A percentile compares a stretch with the other conserved stretches of the same genome.
These are phyloP conservation scores for Pomacea canaliculata DNA, from an alignment of 2,888 invertebrate species.

Conservation along the genomic window DNA sequence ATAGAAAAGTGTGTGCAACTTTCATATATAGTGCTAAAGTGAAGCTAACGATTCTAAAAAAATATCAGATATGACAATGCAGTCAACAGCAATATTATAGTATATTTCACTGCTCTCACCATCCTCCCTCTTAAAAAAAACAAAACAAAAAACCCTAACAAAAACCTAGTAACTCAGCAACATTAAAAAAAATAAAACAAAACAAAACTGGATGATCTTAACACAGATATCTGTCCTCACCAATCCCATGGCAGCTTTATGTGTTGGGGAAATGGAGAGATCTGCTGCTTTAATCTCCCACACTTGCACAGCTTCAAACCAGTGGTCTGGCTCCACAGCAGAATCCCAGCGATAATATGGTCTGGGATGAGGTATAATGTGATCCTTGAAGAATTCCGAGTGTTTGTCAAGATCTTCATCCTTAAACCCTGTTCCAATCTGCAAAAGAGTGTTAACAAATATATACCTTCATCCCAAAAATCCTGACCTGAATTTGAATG, in stretches of 20 bases:
- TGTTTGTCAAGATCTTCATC: conserved; percentile 89
- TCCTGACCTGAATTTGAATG: background rate
- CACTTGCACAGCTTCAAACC: conserved; percentile 80
- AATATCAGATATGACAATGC: too few species aligned
- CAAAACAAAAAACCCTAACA: too few species aligned
- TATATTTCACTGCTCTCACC: too few species aligned
- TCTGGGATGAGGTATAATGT: conserved; percentile 81
- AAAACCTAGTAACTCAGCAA: too few species aligned
- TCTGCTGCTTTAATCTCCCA: conserved; percentile 99
- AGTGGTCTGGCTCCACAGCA: conserved; percentile 68
- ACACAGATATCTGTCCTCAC: conserved; percentile 72
- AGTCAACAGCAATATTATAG: too few species aligned
- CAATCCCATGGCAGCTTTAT: conserved; percentile 85
- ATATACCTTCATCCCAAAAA: background rate
- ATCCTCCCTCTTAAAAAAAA: too few species aligned
- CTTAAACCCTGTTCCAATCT: conserved; percentile 93
- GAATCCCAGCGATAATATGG: conserved; percentile 80
- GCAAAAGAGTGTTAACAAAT: conserved; percentile 28
- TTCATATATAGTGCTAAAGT: too few species aligned
- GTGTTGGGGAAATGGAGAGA: conserved; percentile 93
- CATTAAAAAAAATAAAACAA: too few species aligned
- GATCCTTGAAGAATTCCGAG: conserved; percentile 81
- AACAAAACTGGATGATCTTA: too few species aligned
- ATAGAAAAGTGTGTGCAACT: too few species aligned
- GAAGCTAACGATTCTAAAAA: too few species aligned